phyloP scores from a whole-genome alignment of 2,888 invertebrate genomes.

The Lepidochitona cinerea region DNA sequence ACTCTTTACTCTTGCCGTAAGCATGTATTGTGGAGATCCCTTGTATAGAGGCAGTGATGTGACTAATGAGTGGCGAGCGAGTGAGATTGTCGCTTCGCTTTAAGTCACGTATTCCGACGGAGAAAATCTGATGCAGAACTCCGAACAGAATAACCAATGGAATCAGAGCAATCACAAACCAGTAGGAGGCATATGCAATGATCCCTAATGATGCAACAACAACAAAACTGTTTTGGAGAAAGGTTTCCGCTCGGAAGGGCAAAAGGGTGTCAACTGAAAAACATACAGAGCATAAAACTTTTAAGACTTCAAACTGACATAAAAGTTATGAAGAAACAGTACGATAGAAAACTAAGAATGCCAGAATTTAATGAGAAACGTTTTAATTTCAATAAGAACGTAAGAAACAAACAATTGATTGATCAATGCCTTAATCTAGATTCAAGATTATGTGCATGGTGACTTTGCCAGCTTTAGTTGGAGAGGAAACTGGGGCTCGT shows the following conservation, averaged over 20 bases:
- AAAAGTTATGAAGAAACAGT: too few relatives aligned
- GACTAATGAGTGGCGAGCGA: slow-evolving; percentile 75
- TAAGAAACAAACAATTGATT: too few relatives aligned
- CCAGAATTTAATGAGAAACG: too few relatives aligned
- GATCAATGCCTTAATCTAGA: too few relatives aligned
- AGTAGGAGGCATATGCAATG: slow-evolving; percentile 86
- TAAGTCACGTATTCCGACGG: slow-evolving; percentile 66
- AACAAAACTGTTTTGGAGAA: slow-evolving; percentile 76
- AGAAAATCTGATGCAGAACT: slow-evolving; percentile 68
- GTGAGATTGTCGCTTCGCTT: slow-evolving; percentile 74
- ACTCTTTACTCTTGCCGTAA: slow-evolving; percentile 75
- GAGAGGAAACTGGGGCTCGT: too few relatives aligned
- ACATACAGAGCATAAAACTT: background rate
- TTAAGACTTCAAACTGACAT: background rate
- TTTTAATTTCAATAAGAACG: too few relatives aligned
- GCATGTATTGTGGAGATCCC: slow-evolving; percentile 78
- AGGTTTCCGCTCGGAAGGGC: slow-evolving; percentile 75
- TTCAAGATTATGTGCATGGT: too few relatives aligned
- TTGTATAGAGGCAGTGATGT: slow-evolving; percentile 75
- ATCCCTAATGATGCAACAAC: slow-evolving; percentile 86
- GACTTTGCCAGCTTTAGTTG: too few relatives aligned
- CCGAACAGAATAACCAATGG: slow-evolving; percentile 68
- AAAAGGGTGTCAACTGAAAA: slow-evolving; percentile 67
- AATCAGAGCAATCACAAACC: slow-evolving; percentile 68
- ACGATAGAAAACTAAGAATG: too few relatives aligned